phyloP scores from a whole-genome alignment of 2,797 vertebrate species.

The Columba guinea region DNA sequence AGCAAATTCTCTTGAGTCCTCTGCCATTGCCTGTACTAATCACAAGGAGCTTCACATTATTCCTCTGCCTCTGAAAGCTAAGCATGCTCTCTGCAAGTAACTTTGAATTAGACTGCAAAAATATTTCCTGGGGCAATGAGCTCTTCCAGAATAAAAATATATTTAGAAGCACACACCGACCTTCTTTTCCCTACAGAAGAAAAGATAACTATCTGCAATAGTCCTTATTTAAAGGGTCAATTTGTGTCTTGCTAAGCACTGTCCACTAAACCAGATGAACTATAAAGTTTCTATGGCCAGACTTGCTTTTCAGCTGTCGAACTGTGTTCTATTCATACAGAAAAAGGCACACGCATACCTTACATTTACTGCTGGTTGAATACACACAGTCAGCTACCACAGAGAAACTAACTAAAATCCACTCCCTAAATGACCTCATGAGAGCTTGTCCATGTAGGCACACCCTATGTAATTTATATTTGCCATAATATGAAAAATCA shows the following conservation, averaged over 20 bases:
- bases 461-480: neutral
- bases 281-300: rapidly evolving
- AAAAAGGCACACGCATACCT: neutral
- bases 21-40: neutral
- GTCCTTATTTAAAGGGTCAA: neutral
- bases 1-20: neutral
- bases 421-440: neutral
- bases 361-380: neutral
- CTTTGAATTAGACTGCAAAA: neutral
- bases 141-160: neutral
- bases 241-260: neutral
- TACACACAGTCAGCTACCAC: neutral
- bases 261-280: neutral
- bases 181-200: neutral
- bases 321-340: neutral
- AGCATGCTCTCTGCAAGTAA: neutral
- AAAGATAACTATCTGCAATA: neutral
- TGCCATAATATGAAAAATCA: neutral
- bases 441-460: neutral
- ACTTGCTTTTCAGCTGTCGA: neutral
- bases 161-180: neutral
- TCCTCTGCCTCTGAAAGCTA: neutral
- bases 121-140: neutral
- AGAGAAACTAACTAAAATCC: neutral
- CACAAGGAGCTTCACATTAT: neutral